Evolutionary conservation across 2,113 vertebrate genomes (phyloP), one percentile per base, ranked within the genome.

Genomic region (Anguilla japonica): DNA sequence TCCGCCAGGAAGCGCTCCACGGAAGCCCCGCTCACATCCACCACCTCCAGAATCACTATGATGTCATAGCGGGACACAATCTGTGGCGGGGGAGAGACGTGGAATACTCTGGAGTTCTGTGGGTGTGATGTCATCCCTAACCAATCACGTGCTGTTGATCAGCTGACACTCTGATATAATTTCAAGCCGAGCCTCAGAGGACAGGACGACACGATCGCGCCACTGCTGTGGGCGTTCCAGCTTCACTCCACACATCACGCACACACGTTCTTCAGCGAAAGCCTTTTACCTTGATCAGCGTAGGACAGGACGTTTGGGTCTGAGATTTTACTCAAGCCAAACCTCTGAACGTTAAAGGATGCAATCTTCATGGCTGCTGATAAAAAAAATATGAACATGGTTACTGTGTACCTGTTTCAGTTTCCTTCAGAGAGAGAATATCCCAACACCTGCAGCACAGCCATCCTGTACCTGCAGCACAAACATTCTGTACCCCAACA

Each of bases 31-130:
- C 79, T 92, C 46, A 89, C 88, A 83, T 96, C 94, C 84, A 92
- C 91, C 41, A 94, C 94, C 86, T 95, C 94, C 41, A 95, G 87
- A 46, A 96, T 92, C 57, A 95, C 4, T 41, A 94, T 92, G 29
- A 95, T 93, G 85, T 95, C 93, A 46, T 95, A 95, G 16, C 88
- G 87, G 57, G 92, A 94, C 60, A 94, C 91, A 85, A 95, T 94
- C 94, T 94, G 40, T 40, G 43, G 83, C 13, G 50, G 26, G 16
- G 13, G 67, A n/a, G 6, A 29, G 13, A 34, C 11, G n/a, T 13
- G n/a, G 71, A 34, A 34, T 75, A 2, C 26, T 75, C 26, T 34
- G 71, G 26, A 5, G 20, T 26, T 67, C 20, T 53, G 50, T 14
- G 8, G 50, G 7, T 53, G 13, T 53, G 50, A 67, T 26, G 22